Evolutionary conservation across 1,140 invertebrate species (phyloP), one percentile per base, ranked within the genome.

Genomic region (Samia ricini): DNA sequence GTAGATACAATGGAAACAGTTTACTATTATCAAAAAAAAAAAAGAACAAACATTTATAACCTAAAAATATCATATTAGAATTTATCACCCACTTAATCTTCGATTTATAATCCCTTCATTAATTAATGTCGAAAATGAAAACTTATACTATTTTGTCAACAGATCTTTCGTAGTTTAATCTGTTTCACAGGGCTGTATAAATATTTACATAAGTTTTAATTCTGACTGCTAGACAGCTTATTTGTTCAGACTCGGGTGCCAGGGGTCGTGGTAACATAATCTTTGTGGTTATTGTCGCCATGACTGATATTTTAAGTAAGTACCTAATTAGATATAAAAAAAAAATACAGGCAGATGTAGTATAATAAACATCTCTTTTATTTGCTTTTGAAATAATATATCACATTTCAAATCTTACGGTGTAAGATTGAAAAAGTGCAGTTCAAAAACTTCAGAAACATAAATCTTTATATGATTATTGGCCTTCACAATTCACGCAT

Each of bases 201-300:
- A 76, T 73, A 72, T 77, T 75, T 77, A 75, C 75, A 69, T 66
- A 75, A 73, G 66, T 59, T 54, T 69, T 74, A 74, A 77, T 77
- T 66, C 65, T 60, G 56, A 7, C 59, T 33, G 42, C 56, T 54
- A 26, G 42, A 49, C 20, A 22, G 21, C 20, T 19, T 49, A 50
- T 59, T 59, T 49, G 42, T 50, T 24, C 20, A 50, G 57, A 19
- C n/a, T n/a, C 36, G 21, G 22, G 57, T 59, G 36, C 24, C 18
- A 20, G 22, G 23, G 33, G 22, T 20, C 26, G 26, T 56, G 55
- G 26, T 22, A 56, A 56, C 55, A n/a, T 33, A 26, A 12, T 26
- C 26, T 33, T 33, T 56, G 23, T 56, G 51, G 33, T 42, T 42
- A 12, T 42, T 42, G 33, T 42, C 33, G 33, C 10, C 12, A 42